Evolutionary conservation across 1,140 invertebrate species (phyloP).

Genomic region (Tetragnatha versicolor): DNA sequence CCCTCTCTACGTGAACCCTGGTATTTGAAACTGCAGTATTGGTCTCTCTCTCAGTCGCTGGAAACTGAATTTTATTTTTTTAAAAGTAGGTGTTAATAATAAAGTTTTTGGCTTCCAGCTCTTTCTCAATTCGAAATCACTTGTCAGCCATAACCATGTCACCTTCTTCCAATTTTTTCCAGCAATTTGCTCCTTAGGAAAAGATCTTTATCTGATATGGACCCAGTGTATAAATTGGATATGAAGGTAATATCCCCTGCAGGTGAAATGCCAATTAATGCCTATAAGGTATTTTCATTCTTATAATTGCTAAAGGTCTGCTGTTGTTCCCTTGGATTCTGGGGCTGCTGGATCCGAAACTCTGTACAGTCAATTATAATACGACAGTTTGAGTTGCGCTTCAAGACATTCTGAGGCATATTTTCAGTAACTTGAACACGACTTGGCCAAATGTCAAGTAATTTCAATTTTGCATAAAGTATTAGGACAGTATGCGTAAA

Average conservation of each 20-base stretch:
- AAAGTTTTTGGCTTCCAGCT: neutral
- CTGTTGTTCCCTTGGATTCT: neutral
- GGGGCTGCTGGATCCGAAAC: neutral
- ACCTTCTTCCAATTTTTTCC: neutral
- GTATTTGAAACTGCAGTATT: neutral
- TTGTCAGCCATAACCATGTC: neutral
- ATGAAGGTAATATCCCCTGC: neutral
- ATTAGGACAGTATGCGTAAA: neutral
- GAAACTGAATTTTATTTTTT: neutral
- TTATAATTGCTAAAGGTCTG: neutral
- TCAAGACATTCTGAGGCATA: neutral
- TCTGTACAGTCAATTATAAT: constrained; percentile 5
- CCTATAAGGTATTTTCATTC: neutral
- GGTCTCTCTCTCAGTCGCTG: neutral
- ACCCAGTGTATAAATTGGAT: neutral
- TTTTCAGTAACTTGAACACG: neutral
- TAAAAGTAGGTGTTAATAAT: neutral
- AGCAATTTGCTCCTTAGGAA: neutral
- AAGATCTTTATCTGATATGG: neutral
- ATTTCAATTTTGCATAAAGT: neutral
- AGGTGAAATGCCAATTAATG: neutral
- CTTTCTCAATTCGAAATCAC: neutral
- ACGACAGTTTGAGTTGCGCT: neutral
- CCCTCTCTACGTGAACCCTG: neutral
- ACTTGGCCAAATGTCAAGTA: neutral